Base-by-base conservation (phyloP, 92 coral and sea anemone species). In the Virgularia gustaviana region DNA sequence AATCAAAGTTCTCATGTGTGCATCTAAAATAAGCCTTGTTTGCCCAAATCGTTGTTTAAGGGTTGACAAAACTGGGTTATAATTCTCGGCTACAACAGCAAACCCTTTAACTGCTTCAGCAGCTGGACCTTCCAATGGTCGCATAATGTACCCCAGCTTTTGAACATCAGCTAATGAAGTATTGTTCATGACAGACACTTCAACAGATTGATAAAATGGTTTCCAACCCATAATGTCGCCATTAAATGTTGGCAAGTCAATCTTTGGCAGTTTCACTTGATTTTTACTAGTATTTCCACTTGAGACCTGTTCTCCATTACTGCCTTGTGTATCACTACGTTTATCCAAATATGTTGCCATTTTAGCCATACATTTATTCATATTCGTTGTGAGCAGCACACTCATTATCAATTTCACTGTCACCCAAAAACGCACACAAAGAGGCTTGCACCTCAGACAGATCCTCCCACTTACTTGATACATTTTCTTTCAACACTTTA, bases 11-110 rank as follows among this genome's bases (percentile, higher is more conserved):
- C 56, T 77, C 42, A 77, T 39, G 39, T 77, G 77, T 15, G 35
- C 82, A 66, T 77, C 82, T 37, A 77, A 35, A 9, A 75, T 75
- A 29, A 75, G 24, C 59, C 80, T 63, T 9, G 80, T 12, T 9
- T 45, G 70, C 2, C 80, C 80, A 47, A 27, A 75, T 28, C 80
- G 11, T 63, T 62, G 42, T 65, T 71, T 71, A 12, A 71, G 27
- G 6, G 42, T 64, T n/a, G 41, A 52, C 23, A 67, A 29, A 38
- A 64, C 72, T 64, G 73, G 76, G 19, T 16, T 25, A 9, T 71
- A 71, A 52, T 71, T 45, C 32, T 8, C 45, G 2, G 32, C 53
- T 4, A 72, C 77, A n/a, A 71, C 77, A 49, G 77, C 13, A 52
- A 52, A 71, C 7, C 77, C 77, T 38, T 53, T 71, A 10, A 71